phyloP scores from a whole-genome alignment of 2,113 vertebrate genomes.

The Vireo altiloquus region DNA sequence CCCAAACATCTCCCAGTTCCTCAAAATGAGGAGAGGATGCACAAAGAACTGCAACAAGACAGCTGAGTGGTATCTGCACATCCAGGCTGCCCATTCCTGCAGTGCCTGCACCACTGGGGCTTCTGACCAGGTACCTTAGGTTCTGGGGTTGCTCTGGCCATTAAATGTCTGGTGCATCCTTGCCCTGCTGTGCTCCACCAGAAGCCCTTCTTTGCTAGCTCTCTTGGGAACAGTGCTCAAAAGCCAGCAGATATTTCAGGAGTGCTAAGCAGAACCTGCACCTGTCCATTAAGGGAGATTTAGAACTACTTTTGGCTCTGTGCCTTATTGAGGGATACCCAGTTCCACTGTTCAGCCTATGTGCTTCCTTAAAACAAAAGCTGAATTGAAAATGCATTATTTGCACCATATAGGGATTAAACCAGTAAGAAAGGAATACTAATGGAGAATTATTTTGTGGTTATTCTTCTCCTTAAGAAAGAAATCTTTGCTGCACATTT shows the following conservation, averaged over 20 bases:
- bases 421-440: background rate
- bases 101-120: background rate
- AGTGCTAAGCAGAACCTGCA: background rate
- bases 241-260: background rate
- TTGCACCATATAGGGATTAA: background rate
- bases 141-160: background rate
- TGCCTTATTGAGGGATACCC: background rate
- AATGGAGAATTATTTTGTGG: background rate
- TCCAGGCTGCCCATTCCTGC: background rate
- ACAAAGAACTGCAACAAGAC: background rate
- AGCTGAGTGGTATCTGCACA: accelerated
- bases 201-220: background rate
- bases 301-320: background rate
- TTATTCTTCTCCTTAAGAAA: background rate
- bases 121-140: background rate
- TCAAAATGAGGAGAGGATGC: background rate
- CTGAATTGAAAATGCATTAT: background rate
- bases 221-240: background rate
- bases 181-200: background rate
- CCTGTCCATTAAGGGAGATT: background rate
- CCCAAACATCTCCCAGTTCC: background rate
- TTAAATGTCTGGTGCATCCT: background rate
- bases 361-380: background rate
- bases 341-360: background rate
- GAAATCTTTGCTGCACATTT: background rate